Evolutionary conservation across 1,140 invertebrate genomes (phyloP), one percentile per base, ranked within the genome.

Genomic region (Euborellia annulipes): DNA sequence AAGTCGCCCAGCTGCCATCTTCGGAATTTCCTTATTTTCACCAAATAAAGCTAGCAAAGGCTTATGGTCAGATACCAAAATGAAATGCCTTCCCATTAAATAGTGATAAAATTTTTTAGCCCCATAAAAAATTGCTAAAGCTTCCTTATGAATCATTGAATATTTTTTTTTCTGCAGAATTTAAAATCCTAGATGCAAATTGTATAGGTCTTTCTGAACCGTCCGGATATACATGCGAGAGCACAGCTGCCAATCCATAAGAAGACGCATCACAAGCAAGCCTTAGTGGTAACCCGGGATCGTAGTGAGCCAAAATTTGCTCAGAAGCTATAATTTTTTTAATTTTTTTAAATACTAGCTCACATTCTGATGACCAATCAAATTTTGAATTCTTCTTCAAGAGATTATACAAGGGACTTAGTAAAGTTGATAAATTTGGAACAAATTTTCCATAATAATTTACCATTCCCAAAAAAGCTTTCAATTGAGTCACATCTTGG

Each of bases 21-120:
- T 40, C 7, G 58, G 61, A 16, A 64, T 45, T 2, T 48, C 55
- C 36, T 56, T 53, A 42, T 62, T 54, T 36, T 56, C 23, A 3
- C 54, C 55, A 47, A 71, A 67, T 45, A 71, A 60, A 14, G 54
- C 51, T 8, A 58, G 49, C 6, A 75, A 48, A 1, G 70, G 69
- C 45, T 65, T 59, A 47, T 71, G 65, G 47, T 73, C 70, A 1
- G 65, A 69, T 37, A 55, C 47, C 11, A 72, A 48, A 6, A 54
- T 55, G 56, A 75, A 75, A 13, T 56, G 40, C 14, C 58, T 49
- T 23, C 71, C 71, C 51, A 58, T 63, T 3, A 77, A 41, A 51
- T 67, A 76, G 22, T 68, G 52, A 30, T 69, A 58, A 54, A 73
- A 75, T 53, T 66, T 66, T 46, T 62, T 60, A 3, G 75, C 58